Evolutionary conservation across 92 coral and sea anemone genomes (phyloP), one percentile per base, ranked within the genome.

Genomic region (Scolanthus callimorphus): DNA sequence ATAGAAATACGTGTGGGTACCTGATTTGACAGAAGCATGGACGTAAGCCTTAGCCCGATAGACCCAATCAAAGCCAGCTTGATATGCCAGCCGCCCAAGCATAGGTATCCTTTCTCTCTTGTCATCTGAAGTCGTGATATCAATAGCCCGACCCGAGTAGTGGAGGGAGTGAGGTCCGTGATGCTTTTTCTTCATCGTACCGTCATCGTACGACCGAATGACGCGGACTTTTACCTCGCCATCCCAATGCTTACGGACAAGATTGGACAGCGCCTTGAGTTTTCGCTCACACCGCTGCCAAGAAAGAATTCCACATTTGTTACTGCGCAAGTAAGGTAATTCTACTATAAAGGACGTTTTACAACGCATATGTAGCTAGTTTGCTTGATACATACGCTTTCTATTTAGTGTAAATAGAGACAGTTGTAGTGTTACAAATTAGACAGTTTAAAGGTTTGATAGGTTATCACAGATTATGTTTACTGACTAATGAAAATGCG

Each of bases 21-120:
- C 90, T 41, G 86, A 62, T 60, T 78, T 84, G 22, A 88, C 96
- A 10, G 96, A 88, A 0, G 85, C 96, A 49, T 88, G 96, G 22
- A 88, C 70, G 67, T 72, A 85, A 23, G 73, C 62, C 63, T 31
- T 84, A 41, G 68, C 66, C 8, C 74, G 68, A 24, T 83, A 88
- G 10, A 88, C 96, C 90, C 90, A 88, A 34, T 88, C 86, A 20
- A 88, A 88, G 0, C 90, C 90, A 2, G 96, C 90, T 2, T 78
- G 50, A 51, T 58, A 54, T 0, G 96, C 96, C 70, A 88, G 62
- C 20, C 84, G 69, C 0, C 90, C 96, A 3, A 88, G 56, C 48
- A 25, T 29, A n/a, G 86, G 86, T 21, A 75, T 68, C 27, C 78
- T 88, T 4, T 17, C 39, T 38, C 43, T 68, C 11, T 88, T 74